Evolutionary conservation across 2,888 invertebrate species (phyloP).

Genomic region (Platypus cylindrus): DNA sequence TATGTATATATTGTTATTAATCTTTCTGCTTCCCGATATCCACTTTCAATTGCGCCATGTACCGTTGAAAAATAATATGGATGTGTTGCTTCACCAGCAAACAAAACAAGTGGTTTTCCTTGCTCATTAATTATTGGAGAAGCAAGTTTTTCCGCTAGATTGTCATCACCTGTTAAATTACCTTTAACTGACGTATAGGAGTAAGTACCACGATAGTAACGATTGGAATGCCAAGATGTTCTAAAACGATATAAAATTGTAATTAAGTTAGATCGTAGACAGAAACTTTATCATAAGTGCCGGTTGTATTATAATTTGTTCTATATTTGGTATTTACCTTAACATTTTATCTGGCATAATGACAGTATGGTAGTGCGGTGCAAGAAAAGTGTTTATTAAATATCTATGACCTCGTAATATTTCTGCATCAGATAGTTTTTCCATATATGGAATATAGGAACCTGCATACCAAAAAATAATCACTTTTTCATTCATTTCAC

Average conservation of each 20-base stretch:
- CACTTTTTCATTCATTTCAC: slow-evolving; percentile 39
- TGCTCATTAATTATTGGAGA: slow-evolving; percentile 15
- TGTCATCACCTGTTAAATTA: slow-evolving; percentile 3
- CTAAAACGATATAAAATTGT: slow-evolving; percentile 14
- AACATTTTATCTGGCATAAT: slow-evolving; percentile 32
- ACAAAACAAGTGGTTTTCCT: slow-evolving; percentile 37
- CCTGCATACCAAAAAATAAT: slow-evolving; percentile 56
- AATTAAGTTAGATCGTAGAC: too few species aligned
- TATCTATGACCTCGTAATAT: slow-evolving; percentile 37
- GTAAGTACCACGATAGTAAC: slow-evolving; percentile 21
- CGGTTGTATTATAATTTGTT: too few species aligned
- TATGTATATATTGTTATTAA: slow-evolving; percentile 17
- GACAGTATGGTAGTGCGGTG: slow-evolving; percentile 35
- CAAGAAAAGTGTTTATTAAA: slow-evolving; percentile 40
- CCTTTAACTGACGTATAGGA: slow-evolving; percentile 20
- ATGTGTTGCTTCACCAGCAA: slow-evolving; percentile 45
- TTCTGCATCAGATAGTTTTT: slow-evolving; percentile 41
- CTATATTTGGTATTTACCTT: slow-evolving; percentile 16
- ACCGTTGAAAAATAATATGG: slow-evolving; percentile 34
- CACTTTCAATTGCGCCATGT: slow-evolving; percentile 38
- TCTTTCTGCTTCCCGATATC: slow-evolving; percentile 36
- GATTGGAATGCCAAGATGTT: slow-evolving; percentile 20
- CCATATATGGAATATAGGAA: slow-evolving; percentile 47
- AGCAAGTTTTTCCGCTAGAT: slow-evolving; percentile 8
- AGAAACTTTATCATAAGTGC: too few species aligned